Evolutionary conservation across 2,888 invertebrate species (phyloP).

Genomic region (Arrhopalites spinosus): DNA sequence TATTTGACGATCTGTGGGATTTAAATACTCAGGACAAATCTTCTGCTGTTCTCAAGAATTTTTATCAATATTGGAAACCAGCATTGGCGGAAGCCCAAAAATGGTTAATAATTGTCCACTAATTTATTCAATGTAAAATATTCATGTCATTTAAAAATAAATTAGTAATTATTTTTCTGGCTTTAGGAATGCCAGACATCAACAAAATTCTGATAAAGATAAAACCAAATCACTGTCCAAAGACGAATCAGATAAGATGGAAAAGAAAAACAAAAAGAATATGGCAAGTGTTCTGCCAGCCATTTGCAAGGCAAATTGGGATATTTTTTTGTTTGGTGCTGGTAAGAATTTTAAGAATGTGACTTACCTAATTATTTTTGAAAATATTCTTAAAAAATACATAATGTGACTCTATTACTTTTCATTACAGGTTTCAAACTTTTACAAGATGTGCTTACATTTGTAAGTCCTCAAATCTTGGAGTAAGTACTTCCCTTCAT

Average conservation of each 20-base stretch:
- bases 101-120: slow-evolving; percentile 2
- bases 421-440: slow-evolving; percentile 86
- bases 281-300: slow-evolving; percentile 83
- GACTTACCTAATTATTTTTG: too few species aligned
- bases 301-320: slow-evolving; percentile 83
- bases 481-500: slow-evolving; percentile 65
- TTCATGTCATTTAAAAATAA: too few species aligned
- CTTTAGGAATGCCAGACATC: too few species aligned
- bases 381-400: too few species aligned
- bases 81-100: slow-evolving; percentile 15
- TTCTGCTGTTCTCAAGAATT: slow-evolving; percentile 58
- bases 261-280: slow-evolving; percentile 61
- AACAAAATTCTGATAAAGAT: too few species aligned
- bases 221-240: not conserved
- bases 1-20: slow-evolving; percentile 63
- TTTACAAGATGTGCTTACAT: slow-evolving; percentile 82
- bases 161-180: too few species aligned
- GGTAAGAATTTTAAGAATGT: too few species aligned
- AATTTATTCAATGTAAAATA: too few species aligned
- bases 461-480: slow-evolving; percentile 86
- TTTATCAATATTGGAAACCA: slow-evolving; percentile 59
- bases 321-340: slow-evolving; percentile 81
- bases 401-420: too few species aligned
- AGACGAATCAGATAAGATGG: not conserved
- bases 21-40: slow-evolving; percentile 61